phyloP scores from a whole-genome alignment of 2,113 vertebrate genomes.

The Cyprinodon brontotheroides region DNA sequence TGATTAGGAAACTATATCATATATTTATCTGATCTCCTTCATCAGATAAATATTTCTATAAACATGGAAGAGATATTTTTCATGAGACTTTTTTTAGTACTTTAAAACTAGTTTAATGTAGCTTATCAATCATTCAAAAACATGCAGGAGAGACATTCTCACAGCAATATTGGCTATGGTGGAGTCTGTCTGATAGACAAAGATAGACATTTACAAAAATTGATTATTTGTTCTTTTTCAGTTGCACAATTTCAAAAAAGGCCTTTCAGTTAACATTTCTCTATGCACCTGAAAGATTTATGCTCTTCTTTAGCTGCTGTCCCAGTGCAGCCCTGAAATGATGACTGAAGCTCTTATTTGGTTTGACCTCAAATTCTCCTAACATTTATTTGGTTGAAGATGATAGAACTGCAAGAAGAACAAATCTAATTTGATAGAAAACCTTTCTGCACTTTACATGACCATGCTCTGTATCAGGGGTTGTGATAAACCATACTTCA shows the following conservation, averaged over 20 bases:
- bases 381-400: slow-evolving; percentile 16
- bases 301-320: slow-evolving; percentile 12
- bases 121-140: too few species aligned
- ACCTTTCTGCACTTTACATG: slow-evolving; percentile 49
- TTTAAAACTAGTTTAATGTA: too few species aligned
- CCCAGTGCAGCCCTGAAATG: slow-evolving; percentile 22
- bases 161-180: too few species aligned
- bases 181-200: too few species aligned
- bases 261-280: not conserved
- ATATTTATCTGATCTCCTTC: too few species aligned
- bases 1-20: too few species aligned
- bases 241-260: not conserved
- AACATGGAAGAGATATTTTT: too few species aligned
- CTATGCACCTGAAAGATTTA: slow-evolving; percentile 28
- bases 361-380: slow-evolving; percentile 33
- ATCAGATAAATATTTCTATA: too few species aligned
- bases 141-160: too few species aligned
- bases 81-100: too few species aligned
- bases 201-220: too few species aligned
- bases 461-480: slow-evolving; percentile 38
- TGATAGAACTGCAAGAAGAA: slow-evolving; percentile 46
- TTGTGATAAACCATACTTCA: slow-evolving; percentile 46
- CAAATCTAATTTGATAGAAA: slow-evolving; percentile 59
- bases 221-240: slow-evolving; percentile 1
- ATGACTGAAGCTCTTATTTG: slow-evolving; percentile 19